Evolutionary conservation across 2,113 vertebrate genomes (phyloP).

Genomic region (Xiphias gladius): DNA sequence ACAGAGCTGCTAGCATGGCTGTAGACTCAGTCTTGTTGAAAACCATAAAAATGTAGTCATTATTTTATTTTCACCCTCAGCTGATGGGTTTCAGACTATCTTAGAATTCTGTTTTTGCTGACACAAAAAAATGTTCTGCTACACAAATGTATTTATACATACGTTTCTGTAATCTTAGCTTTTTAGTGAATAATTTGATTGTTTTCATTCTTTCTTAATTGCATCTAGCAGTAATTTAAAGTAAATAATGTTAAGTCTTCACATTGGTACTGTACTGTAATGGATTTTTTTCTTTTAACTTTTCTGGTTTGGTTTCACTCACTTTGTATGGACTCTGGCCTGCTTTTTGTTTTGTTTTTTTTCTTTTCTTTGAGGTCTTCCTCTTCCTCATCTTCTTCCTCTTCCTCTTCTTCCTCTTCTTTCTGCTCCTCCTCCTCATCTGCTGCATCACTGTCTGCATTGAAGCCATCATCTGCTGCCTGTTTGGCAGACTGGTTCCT

Average conservation of each 20-base stretch:
- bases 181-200: background rate
- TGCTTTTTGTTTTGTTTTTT: conserved; percentile 33
- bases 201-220: background rate
- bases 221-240: background rate
- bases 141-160: too few species aligned
- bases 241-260: background rate
- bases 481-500: conserved; percentile 89
- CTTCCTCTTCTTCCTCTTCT: conserved; percentile 83
- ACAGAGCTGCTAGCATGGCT: background rate
- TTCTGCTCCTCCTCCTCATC: conserved; percentile 89
- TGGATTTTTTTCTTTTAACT: background rate
- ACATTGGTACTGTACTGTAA: background rate
- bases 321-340: conserved; percentile 65
- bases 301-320: conserved; percentile 28
- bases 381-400: conserved; percentile 80
- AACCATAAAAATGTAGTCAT: too few species aligned
- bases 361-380: conserved; percentile 68
- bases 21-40: background rate
- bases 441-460: conserved; percentile 88
- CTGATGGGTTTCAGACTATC: too few species aligned
- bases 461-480: conserved; percentile 89
- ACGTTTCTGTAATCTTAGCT: background rate
- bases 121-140: too few species aligned
- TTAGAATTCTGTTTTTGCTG: too few species aligned
- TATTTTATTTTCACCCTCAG: too few species aligned